Evolutionary conservation across 2,113 vertebrate genomes (phyloP).

Genomic region (Bothrops jararaca): DNA sequence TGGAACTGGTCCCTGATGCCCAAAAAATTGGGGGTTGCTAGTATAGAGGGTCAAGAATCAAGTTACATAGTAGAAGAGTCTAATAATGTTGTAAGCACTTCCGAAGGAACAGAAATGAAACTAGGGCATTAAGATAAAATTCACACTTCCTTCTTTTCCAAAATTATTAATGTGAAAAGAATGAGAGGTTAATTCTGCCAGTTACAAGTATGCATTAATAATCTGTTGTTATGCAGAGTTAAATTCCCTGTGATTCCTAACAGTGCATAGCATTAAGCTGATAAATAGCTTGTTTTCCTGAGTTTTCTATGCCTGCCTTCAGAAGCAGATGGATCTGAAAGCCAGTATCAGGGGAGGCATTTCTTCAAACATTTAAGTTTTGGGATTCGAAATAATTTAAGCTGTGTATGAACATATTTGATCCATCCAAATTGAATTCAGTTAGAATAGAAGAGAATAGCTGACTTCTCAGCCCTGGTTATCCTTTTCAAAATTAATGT

Average conservation of each 20-base stretch:
- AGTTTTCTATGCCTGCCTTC: not conserved
- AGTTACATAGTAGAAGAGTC: not conserved
- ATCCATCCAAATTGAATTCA: not conserved
- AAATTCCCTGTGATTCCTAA: no score
- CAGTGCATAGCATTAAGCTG: not conserved
- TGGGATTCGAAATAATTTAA: not conserved
- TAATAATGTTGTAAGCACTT: not conserved
- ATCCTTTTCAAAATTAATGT: not conserved
- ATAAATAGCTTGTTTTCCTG: not conserved
- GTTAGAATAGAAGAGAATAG: slow-evolving; percentile 1
- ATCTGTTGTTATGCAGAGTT: not conserved
- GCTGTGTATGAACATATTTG: not conserved
- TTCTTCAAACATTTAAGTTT: not conserved
- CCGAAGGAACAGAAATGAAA: not conserved
- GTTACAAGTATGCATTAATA: not conserved
- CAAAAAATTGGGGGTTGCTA: no score
- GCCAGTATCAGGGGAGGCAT: not conserved
- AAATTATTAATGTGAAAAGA: not conserved
- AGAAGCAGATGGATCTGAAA: not conserved
- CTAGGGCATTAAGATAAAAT: not conserved
- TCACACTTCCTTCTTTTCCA: not conserved
- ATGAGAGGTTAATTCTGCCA: not conserved
- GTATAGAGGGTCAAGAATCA: not conserved
- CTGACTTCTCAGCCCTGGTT: slow-evolving; percentile 20
- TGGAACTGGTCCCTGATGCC: no score